These are phyloP conservation scores for Heliocidaris erythrogramma DNA, from an alignment of 35 echinoderm and acorn worm genomes.

Conservation along the genomic window DNA sequence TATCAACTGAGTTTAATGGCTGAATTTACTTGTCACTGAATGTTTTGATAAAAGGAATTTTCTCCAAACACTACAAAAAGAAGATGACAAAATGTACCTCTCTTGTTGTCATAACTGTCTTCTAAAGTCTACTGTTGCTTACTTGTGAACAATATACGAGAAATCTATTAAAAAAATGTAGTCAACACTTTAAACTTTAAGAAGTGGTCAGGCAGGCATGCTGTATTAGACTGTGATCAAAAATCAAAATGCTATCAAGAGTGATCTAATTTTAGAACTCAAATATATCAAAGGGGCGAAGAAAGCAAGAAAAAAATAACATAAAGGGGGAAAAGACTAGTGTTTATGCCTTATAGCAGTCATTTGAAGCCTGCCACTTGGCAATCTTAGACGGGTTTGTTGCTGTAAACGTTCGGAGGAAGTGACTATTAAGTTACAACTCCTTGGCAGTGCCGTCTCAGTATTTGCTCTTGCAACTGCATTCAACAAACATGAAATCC, in stretches of 20 bases:
- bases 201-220: background rate
- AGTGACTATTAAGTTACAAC: background rate
- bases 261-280: background rate
- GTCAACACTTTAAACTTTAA: background rate
- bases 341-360: background rate
- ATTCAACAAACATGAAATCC: conserved; percentile 12
- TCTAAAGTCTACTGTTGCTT: too few relatives aligned
- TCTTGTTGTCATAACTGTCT: too few relatives aligned
- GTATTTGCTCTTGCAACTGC: background rate
- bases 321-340: background rate
- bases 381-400: background rate
- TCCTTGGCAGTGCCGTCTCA: background rate
- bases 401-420: background rate
- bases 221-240: background rate
- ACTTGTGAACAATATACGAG: too few relatives aligned
- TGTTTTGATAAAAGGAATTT: too few relatives aligned
- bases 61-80: too few relatives aligned
- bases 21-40: too few relatives aligned
- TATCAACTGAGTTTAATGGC: too few relatives aligned
- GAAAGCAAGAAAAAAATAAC: too few relatives aligned
- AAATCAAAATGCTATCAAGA: background rate
- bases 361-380: background rate
- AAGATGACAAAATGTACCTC: too few relatives aligned
- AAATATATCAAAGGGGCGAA: background rate
- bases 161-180: background rate